Evolutionary conservation across 2,888 invertebrate species (phyloP), one percentile per base, ranked within the genome.

Genomic region (Branchellion lobata): DNA sequence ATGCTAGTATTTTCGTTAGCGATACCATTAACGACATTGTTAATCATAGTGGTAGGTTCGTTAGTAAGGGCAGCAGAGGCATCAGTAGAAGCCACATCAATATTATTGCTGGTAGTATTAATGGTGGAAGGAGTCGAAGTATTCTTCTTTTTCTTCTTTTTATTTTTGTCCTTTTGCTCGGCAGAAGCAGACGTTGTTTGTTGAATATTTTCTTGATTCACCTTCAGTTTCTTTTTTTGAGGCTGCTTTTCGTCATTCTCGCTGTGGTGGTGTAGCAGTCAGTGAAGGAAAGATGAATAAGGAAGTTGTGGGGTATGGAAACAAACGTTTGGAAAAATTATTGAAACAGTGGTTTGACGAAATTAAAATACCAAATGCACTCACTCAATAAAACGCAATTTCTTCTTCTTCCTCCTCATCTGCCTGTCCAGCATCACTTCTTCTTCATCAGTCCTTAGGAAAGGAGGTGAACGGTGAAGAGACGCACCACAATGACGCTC

Each of bases 361-460:
- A 36, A 40, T 27, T 36, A n/a, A 21, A 47, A 47, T 21, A 18
- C 29, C 11, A 31, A 74, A 74, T 2, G n/a, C 2, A 47, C 8
- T 47, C 36, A 40, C 24, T 14, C 61, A 47, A 2, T 24, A n/a
- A 27, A 40, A 27, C 21, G 14, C 5, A 69, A 33, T 69, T 94
- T 90, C 0, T 89, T 88, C 24, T 90, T 87, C 87, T 95, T 93
- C 84, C 91, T 90, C 82, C 90, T 88, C 88, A 92, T 98, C 0
- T 91, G 91, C 81, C 91, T 91, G 18, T 92, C 90, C 81, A 97
- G 96, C 79, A 92, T 91, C 82, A 90, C 90, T 88, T 98, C 97
- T 21, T 92, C 91, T 79, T 92, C 89, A 3, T 92, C 92, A 0
- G 93, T 91, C 40, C 88, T 86, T 83, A 68, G 84, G 81, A 77